phyloP scores from a whole-genome alignment of 2,888 invertebrate genomes.

The Cheilosia pagana region DNA sequence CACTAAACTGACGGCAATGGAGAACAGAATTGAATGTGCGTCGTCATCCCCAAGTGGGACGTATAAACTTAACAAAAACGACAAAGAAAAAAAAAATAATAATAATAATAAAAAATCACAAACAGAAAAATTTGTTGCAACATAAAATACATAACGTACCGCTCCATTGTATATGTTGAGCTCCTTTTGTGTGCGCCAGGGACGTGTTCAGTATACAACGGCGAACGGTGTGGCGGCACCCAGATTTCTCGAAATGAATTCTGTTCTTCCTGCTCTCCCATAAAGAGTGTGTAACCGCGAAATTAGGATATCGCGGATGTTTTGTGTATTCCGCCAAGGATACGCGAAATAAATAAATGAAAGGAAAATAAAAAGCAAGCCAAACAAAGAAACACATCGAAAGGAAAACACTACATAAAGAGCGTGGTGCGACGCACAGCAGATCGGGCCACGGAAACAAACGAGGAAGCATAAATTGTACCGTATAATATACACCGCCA shows the following conservation, averaged over 20 bases:
- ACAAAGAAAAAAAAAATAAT: neutral
- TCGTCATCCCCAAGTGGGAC: conserved; percentile 33
- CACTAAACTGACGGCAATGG: conserved; percentile 23
- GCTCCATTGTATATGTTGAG: conserved; percentile 21
- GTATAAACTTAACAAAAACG: conserved; percentile 13
- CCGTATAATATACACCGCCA: conserved; percentile 29
- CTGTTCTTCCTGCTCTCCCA: conserved; percentile 18
- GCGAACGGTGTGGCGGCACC: conserved; percentile 1
- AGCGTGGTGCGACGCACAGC: neutral
- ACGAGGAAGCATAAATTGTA: conserved; percentile 40
- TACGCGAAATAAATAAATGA: conserved; percentile 58
- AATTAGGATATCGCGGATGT: conserved; percentile 62
- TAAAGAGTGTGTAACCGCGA: conserved; percentile 44
- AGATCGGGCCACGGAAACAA: conserved; percentile 22
- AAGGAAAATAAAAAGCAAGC: conserved; percentile 35
- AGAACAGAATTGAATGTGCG: conserved; percentile 1
- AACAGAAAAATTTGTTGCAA: conserved; percentile 35
- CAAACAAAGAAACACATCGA: conserved; percentile 39
- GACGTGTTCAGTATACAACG: conserved; percentile 4
- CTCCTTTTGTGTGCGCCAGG: conserved; percentile 5
- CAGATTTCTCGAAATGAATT: conserved; percentile 32
- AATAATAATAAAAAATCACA: conserved; percentile 9
- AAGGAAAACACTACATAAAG: conserved; percentile 26
- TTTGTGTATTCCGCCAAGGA: conserved; percentile 53
- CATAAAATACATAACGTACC: conserved; percentile 45